These are phyloP conservation scores for Brachirus orientalis DNA, from an alignment of 2,113 vertebrate species.

Conservation along the genomic window DNA sequence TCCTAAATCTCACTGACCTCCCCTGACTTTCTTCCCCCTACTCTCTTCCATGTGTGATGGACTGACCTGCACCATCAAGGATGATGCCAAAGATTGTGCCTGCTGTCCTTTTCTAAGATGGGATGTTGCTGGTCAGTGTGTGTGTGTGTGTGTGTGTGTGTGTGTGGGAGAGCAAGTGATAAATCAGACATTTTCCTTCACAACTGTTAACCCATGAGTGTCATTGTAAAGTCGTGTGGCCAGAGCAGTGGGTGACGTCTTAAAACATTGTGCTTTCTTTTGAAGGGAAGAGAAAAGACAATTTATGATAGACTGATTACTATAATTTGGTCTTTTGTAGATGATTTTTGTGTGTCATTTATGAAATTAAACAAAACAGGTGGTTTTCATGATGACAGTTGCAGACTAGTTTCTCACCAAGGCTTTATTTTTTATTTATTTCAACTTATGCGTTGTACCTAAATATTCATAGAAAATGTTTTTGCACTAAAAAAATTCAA, in stretches of 20 bases:
- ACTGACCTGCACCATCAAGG: conserved; percentile 60
- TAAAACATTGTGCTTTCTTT: conserved; percentile 57
- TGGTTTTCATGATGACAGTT: conserved; percentile 66
- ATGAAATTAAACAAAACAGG: conserved; percentile 77
- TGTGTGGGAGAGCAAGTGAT: conserved; percentile 15
- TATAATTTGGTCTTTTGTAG: conserved; percentile 78
- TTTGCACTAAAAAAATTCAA: no score
- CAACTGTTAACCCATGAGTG: conserved; percentile 50
- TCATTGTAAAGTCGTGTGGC: conserved; percentile 68
- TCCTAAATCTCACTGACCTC: conserved; percentile 48
- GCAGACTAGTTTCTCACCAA: neutral
- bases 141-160: neutral
- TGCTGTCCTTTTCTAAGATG: conserved; percentile 45
- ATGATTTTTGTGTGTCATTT: conserved; percentile 83
- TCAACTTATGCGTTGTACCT: no score
- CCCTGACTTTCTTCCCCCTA: neutral
- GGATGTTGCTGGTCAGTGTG: conserved; percentile 59
- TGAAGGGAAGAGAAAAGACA: conserved; percentile 38
- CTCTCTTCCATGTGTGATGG: conserved; percentile 24
- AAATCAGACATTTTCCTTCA: conserved; percentile 7
- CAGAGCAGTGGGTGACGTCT: conserved; percentile 71
- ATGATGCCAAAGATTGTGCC: conserved; percentile 75
- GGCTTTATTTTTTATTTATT: no score
- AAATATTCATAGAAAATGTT: no score
- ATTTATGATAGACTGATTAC: conserved; percentile 70